Conservation (phyloP, 2,113 vertebrate genomes). For the Phycodurus eques region DNA sequence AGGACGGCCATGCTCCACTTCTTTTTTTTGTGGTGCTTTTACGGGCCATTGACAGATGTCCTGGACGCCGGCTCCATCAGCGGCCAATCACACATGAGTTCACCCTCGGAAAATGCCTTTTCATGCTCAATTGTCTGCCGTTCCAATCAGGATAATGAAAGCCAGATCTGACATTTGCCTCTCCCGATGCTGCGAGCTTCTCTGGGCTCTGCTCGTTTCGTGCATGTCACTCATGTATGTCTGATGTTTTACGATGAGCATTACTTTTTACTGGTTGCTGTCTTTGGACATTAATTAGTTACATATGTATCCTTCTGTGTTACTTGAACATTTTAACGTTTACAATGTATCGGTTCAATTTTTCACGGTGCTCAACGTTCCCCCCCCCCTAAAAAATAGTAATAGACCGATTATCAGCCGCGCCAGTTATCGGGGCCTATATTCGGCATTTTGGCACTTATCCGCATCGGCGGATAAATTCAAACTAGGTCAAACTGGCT, state of each 20-base stretch:
- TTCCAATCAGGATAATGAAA: slow-evolving; percentile 67
- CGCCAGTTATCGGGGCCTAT: too few species aligned
- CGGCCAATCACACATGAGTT: slow-evolving; percentile 51
- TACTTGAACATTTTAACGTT: too few species aligned
- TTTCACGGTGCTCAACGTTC: too few species aligned
- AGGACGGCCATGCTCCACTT: slow-evolving; percentile 24
- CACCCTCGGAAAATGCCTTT: slow-evolving; percentile 50
- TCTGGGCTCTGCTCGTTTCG: background rate
- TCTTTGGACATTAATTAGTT: too few species aligned
- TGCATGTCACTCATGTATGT: background rate
- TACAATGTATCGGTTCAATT: too few species aligned
- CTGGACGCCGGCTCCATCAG: slow-evolving; percentile 17
- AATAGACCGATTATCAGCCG: too few species aligned
- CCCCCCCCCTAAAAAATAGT: too few species aligned
- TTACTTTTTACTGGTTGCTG: too few species aligned
- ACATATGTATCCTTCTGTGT: too few species aligned
- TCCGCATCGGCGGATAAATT: too few species aligned
- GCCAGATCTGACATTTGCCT: slow-evolving; percentile 28
- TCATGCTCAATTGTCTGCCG: slow-evolving; percentile 55
- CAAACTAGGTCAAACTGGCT: too few species aligned
- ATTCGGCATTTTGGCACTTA: too few species aligned
- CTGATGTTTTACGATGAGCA: background rate
- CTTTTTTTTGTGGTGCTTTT: background rate
- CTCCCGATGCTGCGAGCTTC: slow-evolving; percentile 5
- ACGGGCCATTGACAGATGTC: slow-evolving; percentile 22